Base-by-base conservation (phyloP, 2,888 invertebrate genomes). In the Sinhomidia bicolor region DNA sequence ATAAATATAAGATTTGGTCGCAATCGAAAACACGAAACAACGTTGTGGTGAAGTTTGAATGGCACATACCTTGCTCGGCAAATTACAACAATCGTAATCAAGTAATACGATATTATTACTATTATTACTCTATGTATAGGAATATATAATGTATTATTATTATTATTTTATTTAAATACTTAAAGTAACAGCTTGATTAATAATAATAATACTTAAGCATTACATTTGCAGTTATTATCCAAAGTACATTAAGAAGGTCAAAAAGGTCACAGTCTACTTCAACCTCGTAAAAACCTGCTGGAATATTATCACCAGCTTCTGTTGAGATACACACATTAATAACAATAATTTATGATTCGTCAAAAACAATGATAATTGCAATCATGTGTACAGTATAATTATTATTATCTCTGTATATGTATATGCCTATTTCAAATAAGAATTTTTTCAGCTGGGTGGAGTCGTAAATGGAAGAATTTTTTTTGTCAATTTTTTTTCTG, bases 31-130 rank as follows among this genome's bases (percentile, higher is more conserved):
- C 62, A 83, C 83, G 81, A 74, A 88, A 82, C 82, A 83, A 88
- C 83, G 83, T 88, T 83, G 79, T 83, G 78, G 47, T 83, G 83
- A 65, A 36, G 71, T 54, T 62, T 78, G 83, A 88, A 88, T 88
- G 88, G 88, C 88, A 88, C 88, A 88, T 88, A 88, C 88, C 83
- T 88, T 83, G 88, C 88, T 78, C 83, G 81, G 80, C 17, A 87
- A 81, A 87, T 71, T 57, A 87, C 86, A 71, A 80, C 32, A 54
- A 80, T 80, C 6, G 10, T 68, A 68, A 68, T 36, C 36, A 68
- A 68, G 36, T 57, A 20, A 14, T 57, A 20, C 36, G 36, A 3
- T 36, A 36, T 36, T 36, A 36, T n/a, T n/a, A n/a, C n/a, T n/a
- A 29, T 20, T 32, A 26, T 51, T 20, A 76, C 14, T 36, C 51